Evolutionary conservation across 2,888 invertebrate species (phyloP), one percentile per base, ranked within the genome.

Genomic region (Schizotus pectinicornis): DNA sequence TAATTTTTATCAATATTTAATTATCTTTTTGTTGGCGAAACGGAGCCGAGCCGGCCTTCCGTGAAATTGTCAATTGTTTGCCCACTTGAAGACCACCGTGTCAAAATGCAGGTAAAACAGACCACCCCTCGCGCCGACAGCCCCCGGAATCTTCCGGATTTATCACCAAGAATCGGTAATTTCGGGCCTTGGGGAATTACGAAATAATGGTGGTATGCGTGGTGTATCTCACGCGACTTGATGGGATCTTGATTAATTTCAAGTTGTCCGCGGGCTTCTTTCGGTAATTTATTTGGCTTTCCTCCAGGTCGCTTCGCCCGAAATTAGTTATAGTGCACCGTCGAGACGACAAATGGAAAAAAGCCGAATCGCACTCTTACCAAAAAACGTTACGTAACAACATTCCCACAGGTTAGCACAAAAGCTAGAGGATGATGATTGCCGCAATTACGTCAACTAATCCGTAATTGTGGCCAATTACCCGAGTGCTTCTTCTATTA

Each of bases 231-330:
- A 50, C 49, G 55, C 48, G 37, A 45, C 12, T 46, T 56, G 50
- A 56, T 56, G 56, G 56, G 38, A 38, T 43, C 39, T 45, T 51
- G 56, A 56, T 56, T 50, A 56, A 56, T 56, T 46, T 35, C 30
- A 3, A 2, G 22, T 2, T 22, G 36, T 50, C 56, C 46, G 11
- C 11, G 35, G 51, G 56, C 46, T 41, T 35, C 46, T 41, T 35
- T 38, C 6, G 35, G 35, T 49, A 48, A 55, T 55, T 48, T 55
- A 14, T 38, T 41, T 38, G 7, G 7, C 33, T 56, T 45, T 54
- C 41, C 33, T 22, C 3, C 3, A 22, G 22, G 22, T 22, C 22
- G 22, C 3, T 22, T 22, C 5, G n/a, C 5, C 39, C n/a, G 42
- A 54, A 33, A 6, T 12, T 34, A 47, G 32, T 54, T 22, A 11